These are phyloP conservation scores for Cheirogaleus major DNA, from an alignment of 2,797 vertebrate species.

Conservation along the genomic window DNA sequence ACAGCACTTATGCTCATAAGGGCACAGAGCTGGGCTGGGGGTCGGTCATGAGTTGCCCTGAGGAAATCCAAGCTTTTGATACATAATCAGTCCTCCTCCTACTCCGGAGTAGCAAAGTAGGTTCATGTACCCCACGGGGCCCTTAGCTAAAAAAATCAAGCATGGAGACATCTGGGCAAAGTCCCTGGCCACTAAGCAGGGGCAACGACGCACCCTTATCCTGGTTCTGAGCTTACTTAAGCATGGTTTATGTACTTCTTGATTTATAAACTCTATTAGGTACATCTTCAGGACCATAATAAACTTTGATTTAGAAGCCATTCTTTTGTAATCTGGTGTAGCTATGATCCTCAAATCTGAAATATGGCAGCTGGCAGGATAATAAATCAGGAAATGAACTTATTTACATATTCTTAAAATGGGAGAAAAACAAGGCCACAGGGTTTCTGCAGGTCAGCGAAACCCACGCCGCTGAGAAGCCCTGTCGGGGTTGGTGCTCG, in stretches of 20 bases:
- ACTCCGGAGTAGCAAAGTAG: no score
- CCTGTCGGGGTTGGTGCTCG: background rate
- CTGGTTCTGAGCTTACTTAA: background rate
- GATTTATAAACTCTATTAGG: constrained; percentile 36
- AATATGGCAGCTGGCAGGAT: background rate
- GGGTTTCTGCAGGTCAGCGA: background rate
- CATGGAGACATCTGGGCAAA: background rate
- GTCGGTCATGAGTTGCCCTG: no score
- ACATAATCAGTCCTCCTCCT: no score
- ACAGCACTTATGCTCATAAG: background rate
- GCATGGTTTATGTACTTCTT: background rate
- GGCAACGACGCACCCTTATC: rapidly evolving
- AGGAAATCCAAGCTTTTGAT: background rate
- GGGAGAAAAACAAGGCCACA: background rate
- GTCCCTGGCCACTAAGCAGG: rapidly evolving
- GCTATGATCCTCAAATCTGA: background rate
- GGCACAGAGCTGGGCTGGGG: background rate
- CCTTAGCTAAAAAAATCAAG: background rate
- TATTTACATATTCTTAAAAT: constrained; percentile 27
- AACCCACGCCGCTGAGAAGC: background rate
- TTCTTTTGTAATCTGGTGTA: constrained; percentile 18
- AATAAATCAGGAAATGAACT: constrained; percentile 39
- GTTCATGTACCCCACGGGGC: no score
- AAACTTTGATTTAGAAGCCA: constrained; percentile 53
- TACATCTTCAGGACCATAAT: background rate